Evolutionary conservation across 1,140 invertebrate genomes (phyloP), one percentile per base, ranked within the genome.

Genomic region (Neodiprion virginianus): DNA sequence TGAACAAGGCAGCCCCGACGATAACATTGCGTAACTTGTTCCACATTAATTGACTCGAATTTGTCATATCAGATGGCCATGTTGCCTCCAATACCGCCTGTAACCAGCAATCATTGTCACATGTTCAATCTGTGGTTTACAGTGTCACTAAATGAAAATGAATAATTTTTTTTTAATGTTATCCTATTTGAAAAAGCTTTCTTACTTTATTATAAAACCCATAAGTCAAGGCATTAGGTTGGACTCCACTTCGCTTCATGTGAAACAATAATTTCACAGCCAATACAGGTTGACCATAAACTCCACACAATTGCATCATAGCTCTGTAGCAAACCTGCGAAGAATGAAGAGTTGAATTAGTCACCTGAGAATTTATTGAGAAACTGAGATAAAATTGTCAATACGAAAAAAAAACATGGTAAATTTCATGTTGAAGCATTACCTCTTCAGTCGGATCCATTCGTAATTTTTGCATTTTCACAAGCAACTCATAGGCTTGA

Each of bases 221-320:
- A 85, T 99, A 99, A 0, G 98, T 99, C 50, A 99, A 93, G 12
- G 98, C 98, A 86, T 99, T 99, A 3, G 97, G 97, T 83, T 97
- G 96, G 14, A 99, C 91, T 0, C 96, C 96, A 71, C 93, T 93
- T n/a, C 95, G 91, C 86, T 98, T 98, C 98, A 99, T 99, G 72
- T 98, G 93, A 81, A 96, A 96, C 73, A 99, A 90, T 53, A 99
- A 91, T 86, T 97, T 97, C 0, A 99, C 97, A 7, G 98, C 98
- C 77, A 99, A 88, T 66, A 97, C 94, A 3, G 98, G 98, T 81
- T 98, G 92, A 74, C 95, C 95, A 84, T 99, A 96, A 75, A 97
- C 93, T 9, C 98, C 98, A 88, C 98, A 99, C 3, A 99, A 91
- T 88, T 99, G 97, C 96, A 99, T 99, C 93, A 99, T 95, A 48